Evolutionary conservation across 2,888 invertebrate species (phyloP).

Genomic region (Melinopterus prodromus): DNA sequence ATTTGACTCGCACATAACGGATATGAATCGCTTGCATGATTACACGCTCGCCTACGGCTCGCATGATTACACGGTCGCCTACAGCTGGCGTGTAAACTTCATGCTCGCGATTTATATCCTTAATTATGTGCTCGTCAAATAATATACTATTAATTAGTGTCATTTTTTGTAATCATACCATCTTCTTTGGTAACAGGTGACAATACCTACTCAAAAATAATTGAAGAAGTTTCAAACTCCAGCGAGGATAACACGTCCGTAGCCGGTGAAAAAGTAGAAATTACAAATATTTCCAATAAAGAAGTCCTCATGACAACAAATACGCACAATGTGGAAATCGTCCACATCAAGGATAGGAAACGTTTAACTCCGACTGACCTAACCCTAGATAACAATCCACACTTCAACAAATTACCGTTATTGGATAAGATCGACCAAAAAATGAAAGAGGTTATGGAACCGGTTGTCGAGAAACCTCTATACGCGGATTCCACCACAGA

Average conservation of each 20-base stretch:
- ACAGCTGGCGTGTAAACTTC: no score
- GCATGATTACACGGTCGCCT: no score
- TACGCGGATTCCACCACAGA: slow-evolving; percentile 56
- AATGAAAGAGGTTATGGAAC: slow-evolving; percentile 65
- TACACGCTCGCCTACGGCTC: no score
- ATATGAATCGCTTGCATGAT: no score
- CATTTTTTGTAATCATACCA: no score
- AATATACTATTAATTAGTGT: no score
- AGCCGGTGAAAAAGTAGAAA: not conserved
- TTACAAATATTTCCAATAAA: not conserved
- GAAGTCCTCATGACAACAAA: not conserved
- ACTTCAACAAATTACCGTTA: slow-evolving; percentile 50
- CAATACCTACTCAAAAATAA: slow-evolving; percentile 42
- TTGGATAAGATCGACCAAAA: slow-evolving; percentile 62
- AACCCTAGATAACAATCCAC: slow-evolving; percentile 27
- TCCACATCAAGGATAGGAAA: slow-evolving; percentile 41
- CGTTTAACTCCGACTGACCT: slow-evolving; percentile 43
- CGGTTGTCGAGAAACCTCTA: slow-evolving; percentile 59
- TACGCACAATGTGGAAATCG: slow-evolving; percentile 36
- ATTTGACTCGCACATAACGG: no score
- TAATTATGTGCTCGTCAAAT: no score
- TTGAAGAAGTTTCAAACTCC: slow-evolving; percentile 58
- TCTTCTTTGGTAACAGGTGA: slow-evolving; percentile 7
- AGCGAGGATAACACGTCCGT: not conserved
- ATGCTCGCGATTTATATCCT: no score